Evolutionary conservation across 2,113 vertebrate genomes (phyloP), one percentile per base, ranked within the genome.

Genomic region (Oreochromis spilurus): DNA sequence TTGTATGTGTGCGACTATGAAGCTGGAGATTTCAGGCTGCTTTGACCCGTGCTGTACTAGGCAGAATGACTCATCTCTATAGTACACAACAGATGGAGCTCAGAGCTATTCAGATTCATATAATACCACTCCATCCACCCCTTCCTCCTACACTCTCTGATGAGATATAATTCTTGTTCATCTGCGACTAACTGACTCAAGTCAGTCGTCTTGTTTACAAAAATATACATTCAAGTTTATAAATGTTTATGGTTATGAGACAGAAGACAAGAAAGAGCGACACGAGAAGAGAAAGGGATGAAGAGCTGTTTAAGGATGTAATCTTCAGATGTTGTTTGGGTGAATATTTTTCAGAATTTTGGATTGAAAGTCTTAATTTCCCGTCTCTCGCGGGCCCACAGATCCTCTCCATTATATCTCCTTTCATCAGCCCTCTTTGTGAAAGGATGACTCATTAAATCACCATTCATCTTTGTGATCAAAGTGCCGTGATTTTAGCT

Each of bases 81-180:
- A 86, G 87, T 65, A 87, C 88, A 84, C 90, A 92, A 83, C 92
- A 94, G 92, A 94, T 92, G 94, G 91, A 93, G 89, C 90, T 87
- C 54, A 43, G 82, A 85, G 92, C 83, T 84, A 81, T 92, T 90
- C 83, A 85, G 62, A 87, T 86, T 89, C 87, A 83, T 75, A 88
- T 87, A 85, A 92, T 87, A 85, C 65, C 82, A 84, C 85, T 88
- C 70, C 70, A 86, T 88, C 65, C 77, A 78, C 43, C 72, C 79
- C 17, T 12, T 62, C 85, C 84, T 85, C 92, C 93, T 89, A 93
- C 91, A 31, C 90, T 40, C 65, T 17, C 81, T 62, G 60, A 4
- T 54, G 55, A 89, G 83, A 89, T 80, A 40, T 70, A 83, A 79
- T 67, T 88, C 72, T 26, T 4, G 29, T 54, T 86, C 78, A 82